Evolutionary conservation across 2,113 vertebrate species (phyloP).

Genomic region (Fulmarus glacialis): DNA sequence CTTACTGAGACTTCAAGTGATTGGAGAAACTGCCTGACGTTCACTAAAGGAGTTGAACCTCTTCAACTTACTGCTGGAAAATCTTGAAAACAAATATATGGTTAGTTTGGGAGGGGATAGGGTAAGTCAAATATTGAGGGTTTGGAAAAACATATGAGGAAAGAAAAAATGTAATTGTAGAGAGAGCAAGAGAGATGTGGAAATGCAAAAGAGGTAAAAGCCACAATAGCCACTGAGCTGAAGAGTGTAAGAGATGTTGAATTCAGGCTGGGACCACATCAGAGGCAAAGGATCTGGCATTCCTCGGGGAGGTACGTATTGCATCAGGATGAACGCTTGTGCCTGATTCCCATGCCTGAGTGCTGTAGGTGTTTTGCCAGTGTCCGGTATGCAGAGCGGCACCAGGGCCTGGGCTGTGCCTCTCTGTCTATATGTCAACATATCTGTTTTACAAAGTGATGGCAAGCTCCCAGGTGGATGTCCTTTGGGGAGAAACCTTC

Average conservation of each 20-base stretch:
- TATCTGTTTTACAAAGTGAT: neutral
- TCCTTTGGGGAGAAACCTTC: neutral
- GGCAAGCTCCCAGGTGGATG: neutral
- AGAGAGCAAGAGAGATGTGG: neutral
- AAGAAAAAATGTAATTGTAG: neutral
- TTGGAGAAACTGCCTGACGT: constrained; percentile 51
- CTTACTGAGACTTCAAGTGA: constrained; percentile 66
- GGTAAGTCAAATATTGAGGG: neutral
- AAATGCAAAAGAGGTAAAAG: constrained; percentile 12
- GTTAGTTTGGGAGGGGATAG: neutral
- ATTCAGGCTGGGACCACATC: neutral
- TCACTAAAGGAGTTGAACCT: constrained; percentile 59
- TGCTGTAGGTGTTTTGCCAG: neutral
- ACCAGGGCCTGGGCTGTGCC: neutral
- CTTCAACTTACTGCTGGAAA: constrained; percentile 60
- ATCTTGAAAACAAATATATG: constrained; percentile 71
- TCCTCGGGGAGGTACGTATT: neutral
- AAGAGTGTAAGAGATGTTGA: neutral
- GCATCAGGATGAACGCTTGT: neutral
- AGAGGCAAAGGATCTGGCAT: accelerated
- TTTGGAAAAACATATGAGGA: constrained; percentile 40
- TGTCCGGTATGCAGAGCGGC: neutral
- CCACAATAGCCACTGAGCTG: neutral
- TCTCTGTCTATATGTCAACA: neutral
- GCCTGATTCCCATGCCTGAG: neutral